A percentile compares a stretch with the other conserved stretches of the same genome.
phyloP scores from a whole-genome alignment of 1,140 invertebrate species.

The Apis laboriosa region DNA sequence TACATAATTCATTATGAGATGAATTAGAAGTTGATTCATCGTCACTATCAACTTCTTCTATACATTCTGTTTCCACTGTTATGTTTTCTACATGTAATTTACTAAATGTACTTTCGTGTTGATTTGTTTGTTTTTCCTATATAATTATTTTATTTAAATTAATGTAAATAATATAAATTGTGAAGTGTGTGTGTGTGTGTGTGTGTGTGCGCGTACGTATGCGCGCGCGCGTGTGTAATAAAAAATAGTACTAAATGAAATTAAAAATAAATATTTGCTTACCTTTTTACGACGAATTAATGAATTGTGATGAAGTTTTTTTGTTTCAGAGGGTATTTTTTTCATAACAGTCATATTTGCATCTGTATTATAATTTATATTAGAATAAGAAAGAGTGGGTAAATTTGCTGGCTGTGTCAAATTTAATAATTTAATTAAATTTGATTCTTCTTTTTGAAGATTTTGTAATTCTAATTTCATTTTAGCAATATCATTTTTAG shows the following conservation, averaged over 20 bases:
- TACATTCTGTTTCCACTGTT: background rate
- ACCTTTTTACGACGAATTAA: background rate
- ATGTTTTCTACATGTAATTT: too few relatives aligned
- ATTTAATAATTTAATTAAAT: slow-evolving; percentile 87
- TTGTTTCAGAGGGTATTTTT: slow-evolving; percentile 33
- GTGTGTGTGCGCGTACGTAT: too few relatives aligned
- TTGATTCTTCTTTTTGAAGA: slow-evolving; percentile 86
- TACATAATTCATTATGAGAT: background rate
- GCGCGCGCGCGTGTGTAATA: too few relatives aligned
- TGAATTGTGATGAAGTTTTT: background rate
- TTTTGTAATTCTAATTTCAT: slow-evolving; percentile 83
- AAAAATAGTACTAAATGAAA: too few relatives aligned
- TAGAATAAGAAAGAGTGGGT: slow-evolving; percentile 78
- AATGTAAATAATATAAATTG: background rate
- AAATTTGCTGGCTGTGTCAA: slow-evolving; percentile 88
- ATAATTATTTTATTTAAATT: background rate
- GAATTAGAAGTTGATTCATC: background rate
- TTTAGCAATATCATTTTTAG: slow-evolving; percentile 78
- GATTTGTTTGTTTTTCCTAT: background rate
- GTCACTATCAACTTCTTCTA: slow-evolving; percentile 14
- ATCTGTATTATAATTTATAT: background rate
- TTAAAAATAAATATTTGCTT: background rate
- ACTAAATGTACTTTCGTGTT: too few relatives aligned
- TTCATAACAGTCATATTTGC: slow-evolving; percentile 39
- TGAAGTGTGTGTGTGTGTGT: too few relatives aligned